Base-by-base conservation (phyloP, 1,140 invertebrate genomes). In the Tetragnatha versicolor region DNA sequence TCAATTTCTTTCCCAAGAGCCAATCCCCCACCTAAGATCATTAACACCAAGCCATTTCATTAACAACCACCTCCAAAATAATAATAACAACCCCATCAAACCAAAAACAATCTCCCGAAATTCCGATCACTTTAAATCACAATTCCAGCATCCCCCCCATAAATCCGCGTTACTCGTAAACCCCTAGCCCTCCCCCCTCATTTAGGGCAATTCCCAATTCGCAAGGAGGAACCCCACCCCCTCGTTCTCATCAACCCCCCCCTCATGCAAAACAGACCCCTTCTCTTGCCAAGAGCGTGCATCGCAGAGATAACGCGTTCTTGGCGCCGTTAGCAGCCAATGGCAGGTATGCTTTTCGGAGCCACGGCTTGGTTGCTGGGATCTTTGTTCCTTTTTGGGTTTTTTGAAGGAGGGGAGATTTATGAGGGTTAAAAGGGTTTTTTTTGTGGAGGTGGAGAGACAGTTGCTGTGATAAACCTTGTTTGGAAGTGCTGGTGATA, bases 171-270 rank as follows among this genome's bases (percentile, higher is more conserved):
- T 77, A 25, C 53, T 73, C 55, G 53, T 60, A 73, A 73, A 60
- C 14, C 45, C 29, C 45, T 29, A 3, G 0, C 1, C n/a, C 39
- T 14, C 22, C 51, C 22, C 20, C 47, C 45, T 49, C 60, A 33
- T 77, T 77, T 35, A 66, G 60, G 60, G 66, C 73, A 77, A 65
- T 65, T 76, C 73, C 73, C 73, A 63, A 76, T 42, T 37, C 73
- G 53, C 72, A 75, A 65, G n/a, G n/a, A n/a, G n/a, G n/a, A 77
- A 66, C 47, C 17, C 33, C 39, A 20, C 47, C 39, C 58, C 22
- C 69, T 4, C 73, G 14, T 20, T 22, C 69, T 77, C 73, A 77
- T 77, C 73, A 77, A 25, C 60, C 14, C 51, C 25, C 58, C 27
- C 42, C 45, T 22, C 14, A 65, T 77, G 42, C 33, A 12, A 42